Evolutionary conservation across 2,888 invertebrate genomes (phyloP), one percentile per base, ranked within the genome.

Genomic region (Copidosoma aretas): DNA sequence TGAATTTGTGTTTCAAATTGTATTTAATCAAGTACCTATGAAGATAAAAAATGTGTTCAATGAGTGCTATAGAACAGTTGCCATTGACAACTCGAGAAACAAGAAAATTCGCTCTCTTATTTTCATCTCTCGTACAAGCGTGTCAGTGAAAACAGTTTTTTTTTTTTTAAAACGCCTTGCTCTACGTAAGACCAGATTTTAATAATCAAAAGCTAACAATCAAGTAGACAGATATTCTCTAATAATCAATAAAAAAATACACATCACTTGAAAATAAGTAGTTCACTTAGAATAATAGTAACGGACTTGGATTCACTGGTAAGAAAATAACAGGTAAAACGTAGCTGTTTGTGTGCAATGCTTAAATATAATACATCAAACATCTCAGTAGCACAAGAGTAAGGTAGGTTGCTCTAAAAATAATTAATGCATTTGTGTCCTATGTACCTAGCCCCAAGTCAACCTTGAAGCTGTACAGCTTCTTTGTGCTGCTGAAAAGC

Each of bases 401-500:
- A 62, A 58, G 62, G 53, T 65, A 51, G 65, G 66, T 65, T 68
- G 52, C n/a, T 64, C 72, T 72, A 72, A 70, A 72, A 72, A 72
- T 72, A 70, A 70, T 67, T 72, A 70, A 70, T 67, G n/a, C 52
- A 52, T 64, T 72, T 64, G 56, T 69, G 49, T 71, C 17, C 17
- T 21, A 32, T 68, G 24, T 22, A 72, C 41, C 64, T 68, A 72
- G 70, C 51, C 21, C 58, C 43, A 24, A 60, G 52, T 62, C 62
- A 32, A 64, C 64, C 57, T 64, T 71, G 67, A 67, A 21, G 52
- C 58, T 71, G 54, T 63, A 54, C 64, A 63, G 67, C 25, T 51
- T 67, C 25, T 63, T 67, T 51, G 59, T 22, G 53, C 46, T 71
- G 53, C 39, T 64, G 25, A 58, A 51, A 25, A 69, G 21, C 60